Evolutionary conservation across 2,888 invertebrate genomes (phyloP), one percentile per base, ranked within the genome.

Genomic region (Ochropleura leucogaster): DNA sequence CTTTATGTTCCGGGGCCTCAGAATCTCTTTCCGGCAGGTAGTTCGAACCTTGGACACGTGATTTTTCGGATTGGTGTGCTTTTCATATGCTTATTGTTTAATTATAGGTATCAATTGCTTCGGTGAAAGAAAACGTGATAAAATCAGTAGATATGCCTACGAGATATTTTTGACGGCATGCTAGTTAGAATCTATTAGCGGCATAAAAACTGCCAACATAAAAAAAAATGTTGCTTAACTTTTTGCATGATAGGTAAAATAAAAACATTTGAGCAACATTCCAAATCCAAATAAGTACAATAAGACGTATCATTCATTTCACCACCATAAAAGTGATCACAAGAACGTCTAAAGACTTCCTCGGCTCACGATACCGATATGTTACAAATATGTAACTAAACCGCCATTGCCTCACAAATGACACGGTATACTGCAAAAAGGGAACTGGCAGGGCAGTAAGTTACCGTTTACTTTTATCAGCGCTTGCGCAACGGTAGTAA

Each of bases 401-500:
- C 59, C 71, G 65, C n/a, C 74, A 77, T 88, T 84, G 75, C 86
- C 72, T 80, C 83, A 88, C 70, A 80, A 84, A 82, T 75, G 80
- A 78, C 76, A 82, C n/a, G 79, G 66, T 74, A 68, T 75, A 78
- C 65, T 79, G 88, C 82, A 82, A 78, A 80, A 85, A 83, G 76
- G 86, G 79, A 74, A 80, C 81, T 77, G 64, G 64, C 73, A 68
- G 77, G 64, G 62, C 72, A 68, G 76, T 79, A 74, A 85, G 66
- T 77, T 78, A 79, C 68, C 82, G 83, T 83, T 80, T 83, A 72
- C 82, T 82, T 83, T 82, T 83, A 83, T 72, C 68, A 77, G 83
- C 87, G 84, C 76, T 93, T 93, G 89, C 91, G 91, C 87, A 93
- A 92, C 83, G 63, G 77, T 80, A 77, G 91, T 92, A 92, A 93